These are phyloP conservation scores for Leucoma salicis DNA, from an alignment of 2,888 invertebrate species.

Conservation along the genomic window DNA sequence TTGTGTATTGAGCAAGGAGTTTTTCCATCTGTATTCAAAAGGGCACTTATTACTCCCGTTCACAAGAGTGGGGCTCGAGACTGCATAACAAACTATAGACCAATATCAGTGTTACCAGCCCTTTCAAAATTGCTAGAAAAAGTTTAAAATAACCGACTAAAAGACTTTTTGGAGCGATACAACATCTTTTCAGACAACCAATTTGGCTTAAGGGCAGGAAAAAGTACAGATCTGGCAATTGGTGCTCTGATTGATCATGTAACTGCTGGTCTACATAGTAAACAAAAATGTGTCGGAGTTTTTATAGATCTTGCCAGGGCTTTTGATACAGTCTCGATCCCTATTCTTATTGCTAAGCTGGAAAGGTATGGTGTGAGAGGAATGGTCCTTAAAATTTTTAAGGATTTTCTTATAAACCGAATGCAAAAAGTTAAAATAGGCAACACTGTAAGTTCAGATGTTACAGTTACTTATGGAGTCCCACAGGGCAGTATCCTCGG, in stretches of 20 bases:
- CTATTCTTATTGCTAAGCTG: neutral
- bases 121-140: constrained; percentile 22
- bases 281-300: constrained; percentile 1
- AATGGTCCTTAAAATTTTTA: neutral
- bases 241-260: constrained; percentile 5
- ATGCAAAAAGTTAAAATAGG: constrained; percentile 1
- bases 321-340: constrained; percentile 3
- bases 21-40: constrained; percentile 19
- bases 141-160: constrained; percentile 10
- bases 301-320: constrained; percentile 6
- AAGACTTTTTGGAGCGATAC: constrained; percentile 4
- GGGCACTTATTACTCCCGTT: constrained; percentile 14
- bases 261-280: constrained; percentile 2
- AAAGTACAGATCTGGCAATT: constrained; percentile 6
- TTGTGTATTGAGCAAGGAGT: constrained; percentile 2
- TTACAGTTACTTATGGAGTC: neutral
- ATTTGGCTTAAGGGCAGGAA: constrained; percentile 6
- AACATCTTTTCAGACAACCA: constrained; percentile 3
- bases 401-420: neutral
- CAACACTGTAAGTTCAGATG: neutral
- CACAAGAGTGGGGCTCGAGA: constrained; percentile 16
- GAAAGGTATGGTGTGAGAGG: constrained; percentile 1
- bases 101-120: constrained; percentile 11
- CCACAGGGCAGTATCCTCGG: constrained; percentile 3
- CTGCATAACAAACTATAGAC: constrained; percentile 18